Evolutionary conservation across 2,113 vertebrate genomes (phyloP), one percentile per base, ranked within the genome.

Genomic region (Lates calcarifer): DNA sequence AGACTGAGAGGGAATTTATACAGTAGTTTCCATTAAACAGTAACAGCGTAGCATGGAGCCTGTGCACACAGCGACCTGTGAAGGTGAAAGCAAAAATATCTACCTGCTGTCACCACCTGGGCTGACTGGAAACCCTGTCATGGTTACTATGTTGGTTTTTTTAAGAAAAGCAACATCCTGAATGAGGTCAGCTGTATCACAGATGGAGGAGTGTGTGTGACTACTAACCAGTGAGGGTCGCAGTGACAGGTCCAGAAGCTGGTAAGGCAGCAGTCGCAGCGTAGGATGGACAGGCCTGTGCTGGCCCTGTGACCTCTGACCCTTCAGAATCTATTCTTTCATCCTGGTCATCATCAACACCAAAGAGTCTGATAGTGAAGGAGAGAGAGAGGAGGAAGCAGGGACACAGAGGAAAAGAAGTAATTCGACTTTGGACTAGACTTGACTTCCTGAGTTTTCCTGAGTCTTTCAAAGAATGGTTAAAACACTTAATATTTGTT

Each of bases 201-300:
- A 62, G n/a, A 28, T 10, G 13, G 24, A 66, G 8, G 24, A 14
- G 28, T 39, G 31, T 31, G 3, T 35, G 55, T 11, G 8, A 43
- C 82, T 58, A 97, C 97, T 89, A 51, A 98, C 97, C 97, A 81
- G 96, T 96, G 79, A 97, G 94, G 3, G 96, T 97, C 0, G 95
- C 95, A 71, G 95, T 92, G 66, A 95, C 92, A 0, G 96, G 94
- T 45, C 92, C 93, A 0, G 93, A 72, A 64, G 96, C 96, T 37
- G 96, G 96, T 82, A 96, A 95, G 85, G 98, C 97, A 64, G 96
- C 97, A 0, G 98, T 98, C 6, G 97, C 97, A 66, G 98, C 98
- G 0, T 99, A 99, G 29, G 98, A 96, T 71, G 96, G 96, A 94
- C 94, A 95, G 75, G 94, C 82, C 1, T 94, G 87, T 63, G 89